Conservation (phyloP, 64 coral and sea anemone species). For the Exaiptasia diaphana region DNA sequence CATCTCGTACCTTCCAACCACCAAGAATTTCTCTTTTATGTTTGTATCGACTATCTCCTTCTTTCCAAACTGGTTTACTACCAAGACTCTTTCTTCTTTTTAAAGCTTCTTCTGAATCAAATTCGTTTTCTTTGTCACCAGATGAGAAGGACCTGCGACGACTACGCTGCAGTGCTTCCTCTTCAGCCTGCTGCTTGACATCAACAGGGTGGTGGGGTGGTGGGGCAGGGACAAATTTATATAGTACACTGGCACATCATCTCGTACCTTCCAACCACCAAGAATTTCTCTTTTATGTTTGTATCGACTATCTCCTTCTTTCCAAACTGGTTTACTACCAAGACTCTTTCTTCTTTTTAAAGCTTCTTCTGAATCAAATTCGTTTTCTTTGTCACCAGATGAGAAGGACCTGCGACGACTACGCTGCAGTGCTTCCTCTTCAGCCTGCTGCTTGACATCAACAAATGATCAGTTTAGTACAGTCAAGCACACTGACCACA, state of each 20-base stretch:
- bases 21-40: conserved; percentile 20
- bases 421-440: no score
- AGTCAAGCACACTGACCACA: no score
- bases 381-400: neutral
- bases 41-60: neutral
- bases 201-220: neutral
- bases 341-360: neutral
- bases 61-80: neutral
- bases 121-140: neutral
- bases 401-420: neutral
- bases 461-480: no score
- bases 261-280: conserved; percentile 15
- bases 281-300: conserved; percentile 16
- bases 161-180: neutral
- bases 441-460: no score
- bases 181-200: neutral
- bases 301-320: conserved; percentile 1
- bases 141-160: neutral
- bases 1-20: conserved; percentile 8
- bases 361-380: neutral
- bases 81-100: neutral
- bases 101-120: neutral
- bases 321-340: neutral
- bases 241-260: no score
- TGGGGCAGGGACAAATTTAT: neutral